Base-by-base conservation (phyloP, 1,140 invertebrate species). In the Samia ricini region DNA sequence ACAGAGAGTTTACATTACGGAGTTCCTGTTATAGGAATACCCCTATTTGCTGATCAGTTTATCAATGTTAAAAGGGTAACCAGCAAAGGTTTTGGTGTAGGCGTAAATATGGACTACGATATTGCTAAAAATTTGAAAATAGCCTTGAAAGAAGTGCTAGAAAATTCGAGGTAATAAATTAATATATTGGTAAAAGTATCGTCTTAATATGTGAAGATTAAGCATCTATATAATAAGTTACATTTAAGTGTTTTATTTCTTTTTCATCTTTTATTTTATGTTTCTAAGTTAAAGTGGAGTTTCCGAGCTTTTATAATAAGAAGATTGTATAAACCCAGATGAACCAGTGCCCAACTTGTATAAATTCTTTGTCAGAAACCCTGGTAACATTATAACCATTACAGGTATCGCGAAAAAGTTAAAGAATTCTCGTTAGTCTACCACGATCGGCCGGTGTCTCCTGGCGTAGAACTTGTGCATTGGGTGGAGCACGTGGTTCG, bases 1-100 rank as follows among this genome's bases (percentile, higher is more conserved):
- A 92, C 92, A 15, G 95, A 95, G 76, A 88, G 93, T 1, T 85
- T 95, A 21, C 92, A 94, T 74, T 91, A 92, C 64, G 93, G 93
- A 50, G 91, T 94, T 1, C 94, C 94, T 0, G 79, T 94, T 1
- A 81, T 95, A 7, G 93, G 92, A 10, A 92, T 95, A 61, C 95
- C 95, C 24, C 87, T 95, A 10, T 93, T 93, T 26, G 91, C 87
- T 2, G 94, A 95, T 84, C 94, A 95, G 71, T 85, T 79, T 1
- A 75, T 79, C 4, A 94, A 94, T 20, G 59, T 76, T 0, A 63
- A 69, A 0, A 69, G 59, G 64, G 68, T 64, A 4, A 72, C 76
- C 2, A 55, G 64, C 0, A 76, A 74, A 63, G 79, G 80, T 0
- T 72, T 68, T 26, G 79, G 67, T 15, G 67, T 65, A 33, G 61